Conservation (phyloP, 2,113 vertebrate genomes). For the Petrocephalus zakoni region DNA sequence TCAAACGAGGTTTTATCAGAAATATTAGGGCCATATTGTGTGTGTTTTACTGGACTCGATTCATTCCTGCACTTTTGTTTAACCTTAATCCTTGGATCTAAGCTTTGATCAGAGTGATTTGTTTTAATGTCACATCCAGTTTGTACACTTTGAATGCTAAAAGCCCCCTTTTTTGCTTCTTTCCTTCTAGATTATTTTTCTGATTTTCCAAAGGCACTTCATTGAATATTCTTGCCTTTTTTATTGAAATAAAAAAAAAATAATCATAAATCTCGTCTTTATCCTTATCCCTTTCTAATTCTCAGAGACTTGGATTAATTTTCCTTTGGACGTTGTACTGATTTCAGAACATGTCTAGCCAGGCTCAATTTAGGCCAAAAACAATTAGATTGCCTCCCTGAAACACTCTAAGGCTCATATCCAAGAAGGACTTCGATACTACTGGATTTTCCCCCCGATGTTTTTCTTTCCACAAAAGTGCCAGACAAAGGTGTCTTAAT, state of each 20-base stretch:
- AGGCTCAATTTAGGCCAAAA: conserved; percentile 57
- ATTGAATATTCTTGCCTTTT: background rate
- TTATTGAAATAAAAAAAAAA: background rate
- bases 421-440: background rate
- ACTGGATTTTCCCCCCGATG: background rate
- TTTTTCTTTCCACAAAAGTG: background rate
- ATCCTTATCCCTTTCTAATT: background rate
- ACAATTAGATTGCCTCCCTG: conserved; percentile 63
- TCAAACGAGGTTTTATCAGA: background rate
- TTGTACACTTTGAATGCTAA: background rate
- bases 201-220: background rate
- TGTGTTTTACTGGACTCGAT: background rate
- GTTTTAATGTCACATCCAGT: background rate
- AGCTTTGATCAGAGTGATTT: background rate
- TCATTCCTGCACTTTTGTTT: background rate
- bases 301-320: background rate
- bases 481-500: background rate
- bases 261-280: background rate
- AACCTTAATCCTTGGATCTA: background rate
- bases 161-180: background rate
- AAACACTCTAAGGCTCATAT: conserved; percentile 31
- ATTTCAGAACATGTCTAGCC: conserved; percentile 42
- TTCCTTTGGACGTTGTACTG: conserved; percentile 44
- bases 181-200: background rate
- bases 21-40: background rate